Evolutionary conservation across 2,797 vertebrate species (phyloP).

Genomic region (Knipowitschia caucasica): DNA sequence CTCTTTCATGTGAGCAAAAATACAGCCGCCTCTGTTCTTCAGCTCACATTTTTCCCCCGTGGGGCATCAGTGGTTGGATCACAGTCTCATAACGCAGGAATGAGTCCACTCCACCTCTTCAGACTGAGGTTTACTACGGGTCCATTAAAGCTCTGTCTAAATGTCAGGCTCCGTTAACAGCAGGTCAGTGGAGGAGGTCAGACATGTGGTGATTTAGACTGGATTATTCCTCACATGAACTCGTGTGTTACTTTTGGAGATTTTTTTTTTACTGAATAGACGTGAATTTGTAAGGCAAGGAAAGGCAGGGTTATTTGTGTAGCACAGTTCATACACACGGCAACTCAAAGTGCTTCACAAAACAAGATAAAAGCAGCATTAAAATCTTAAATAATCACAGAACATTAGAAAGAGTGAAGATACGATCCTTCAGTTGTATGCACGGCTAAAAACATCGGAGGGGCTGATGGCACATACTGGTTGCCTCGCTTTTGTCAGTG

Average conservation of each 20-base stretch:
- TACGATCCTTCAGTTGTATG: too few species aligned
- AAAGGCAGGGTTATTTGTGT: too few species aligned
- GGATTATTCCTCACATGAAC: slow-evolving; percentile 50
- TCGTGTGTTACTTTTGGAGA: slow-evolving; percentile 31
- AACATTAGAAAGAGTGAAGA: too few species aligned
- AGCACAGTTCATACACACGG: too few species aligned
- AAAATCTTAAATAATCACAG: too few species aligned
- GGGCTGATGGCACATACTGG: too few species aligned
- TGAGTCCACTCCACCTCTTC: not conserved
- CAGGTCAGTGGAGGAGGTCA: slow-evolving; percentile 26
- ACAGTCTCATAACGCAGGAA: not conserved
- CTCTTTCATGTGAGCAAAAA: not conserved
- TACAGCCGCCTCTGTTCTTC: slow-evolving; percentile 9
- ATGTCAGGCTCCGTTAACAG: slow-evolving; percentile 4
- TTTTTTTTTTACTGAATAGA: too few species aligned
- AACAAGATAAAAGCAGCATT: too few species aligned
- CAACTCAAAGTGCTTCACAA: too few species aligned
- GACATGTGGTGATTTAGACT: slow-evolving; percentile 22
- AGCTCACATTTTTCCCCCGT: not conserved
- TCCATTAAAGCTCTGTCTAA: slow-evolving; percentile 19
- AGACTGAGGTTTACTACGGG: not conserved
- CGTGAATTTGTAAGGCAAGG: too few species aligned
- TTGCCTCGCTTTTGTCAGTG: too few species aligned
- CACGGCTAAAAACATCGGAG: too few species aligned
- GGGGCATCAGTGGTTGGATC: not conserved